Percentiles rank a stretch among this genome's conserved stretches.
Conservation (phyloP, 2,797 vertebrate genomes). For the Eulemur mongoz region DNA sequence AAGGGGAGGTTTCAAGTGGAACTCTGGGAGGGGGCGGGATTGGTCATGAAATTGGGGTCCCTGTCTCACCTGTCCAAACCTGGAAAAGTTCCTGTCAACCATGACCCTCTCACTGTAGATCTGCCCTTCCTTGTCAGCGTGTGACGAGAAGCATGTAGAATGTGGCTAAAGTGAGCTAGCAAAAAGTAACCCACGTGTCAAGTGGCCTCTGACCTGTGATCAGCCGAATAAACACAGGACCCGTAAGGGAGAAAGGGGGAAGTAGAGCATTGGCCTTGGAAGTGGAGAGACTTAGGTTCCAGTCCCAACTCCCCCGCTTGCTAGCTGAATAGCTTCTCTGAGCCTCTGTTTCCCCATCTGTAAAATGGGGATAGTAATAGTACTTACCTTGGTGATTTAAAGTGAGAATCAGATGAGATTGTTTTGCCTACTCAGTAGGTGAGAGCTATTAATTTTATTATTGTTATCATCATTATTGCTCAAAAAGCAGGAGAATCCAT, state of each 20-base stretch:
- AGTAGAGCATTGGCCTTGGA: background rate
- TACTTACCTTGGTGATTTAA: background rate
- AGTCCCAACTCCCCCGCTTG: background rate
- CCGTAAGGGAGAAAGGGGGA: background rate
- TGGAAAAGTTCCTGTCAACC: background rate
- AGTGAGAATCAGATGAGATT: background rate
- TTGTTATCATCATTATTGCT: background rate
- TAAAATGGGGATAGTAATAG: background rate
- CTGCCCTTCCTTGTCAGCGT: background rate
- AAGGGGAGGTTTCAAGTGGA: constrained; percentile 5
- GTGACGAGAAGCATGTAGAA: background rate
- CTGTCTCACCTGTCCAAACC: background rate
- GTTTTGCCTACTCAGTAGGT: background rate
- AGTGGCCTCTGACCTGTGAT: background rate
- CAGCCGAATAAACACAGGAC: background rate
- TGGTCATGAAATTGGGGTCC: background rate
- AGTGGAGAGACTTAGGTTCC: background rate
- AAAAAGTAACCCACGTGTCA: background rate
- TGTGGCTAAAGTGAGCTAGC: background rate
- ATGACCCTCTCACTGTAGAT: background rate
- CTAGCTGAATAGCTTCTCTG: background rate
- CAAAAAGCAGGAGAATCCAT: background rate
- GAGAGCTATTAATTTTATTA: background rate
- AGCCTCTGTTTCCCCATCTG: background rate
- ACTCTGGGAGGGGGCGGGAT: background rate